phyloP scores from a whole-genome alignment of 2,797 vertebrate species.

The Pseudomugil gertrudae region DNA sequence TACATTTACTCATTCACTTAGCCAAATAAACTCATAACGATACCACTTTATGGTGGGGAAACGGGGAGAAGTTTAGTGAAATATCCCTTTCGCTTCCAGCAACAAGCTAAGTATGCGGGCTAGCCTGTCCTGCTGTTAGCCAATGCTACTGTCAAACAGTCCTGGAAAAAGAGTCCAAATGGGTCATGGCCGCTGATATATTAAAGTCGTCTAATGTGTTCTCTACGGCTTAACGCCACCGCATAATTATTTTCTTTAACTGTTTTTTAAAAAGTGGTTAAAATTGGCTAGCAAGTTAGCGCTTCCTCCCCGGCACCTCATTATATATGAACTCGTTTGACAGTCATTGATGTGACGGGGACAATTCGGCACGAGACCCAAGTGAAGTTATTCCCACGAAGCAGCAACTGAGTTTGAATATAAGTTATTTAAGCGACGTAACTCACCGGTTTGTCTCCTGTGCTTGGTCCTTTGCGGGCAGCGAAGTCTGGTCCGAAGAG shows the following conservation, averaged over 20 bases:
- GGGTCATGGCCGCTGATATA: background rate
- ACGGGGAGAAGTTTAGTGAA: background rate
- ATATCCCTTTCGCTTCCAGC: slow-evolving; percentile 25
- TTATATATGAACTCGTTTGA: slow-evolving; percentile 66
- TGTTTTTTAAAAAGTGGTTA: slow-evolving; percentile 17
- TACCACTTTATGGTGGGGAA: background rate
- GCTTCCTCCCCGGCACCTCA: slow-evolving; percentile 61
- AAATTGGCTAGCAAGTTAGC: slow-evolving; percentile 52
- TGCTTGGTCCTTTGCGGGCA: slow-evolving; percentile 1
- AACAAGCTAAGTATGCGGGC: slow-evolving; percentile 45
- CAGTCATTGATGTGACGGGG: slow-evolving; percentile 53
- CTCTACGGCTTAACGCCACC: background rate
- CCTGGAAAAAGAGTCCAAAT: background rate
- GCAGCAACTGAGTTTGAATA: background rate
- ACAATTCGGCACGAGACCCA: slow-evolving; percentile 35
- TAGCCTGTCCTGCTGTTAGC: slow-evolving; percentile 45
- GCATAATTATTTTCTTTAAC: background rate
- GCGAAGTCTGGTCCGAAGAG: slow-evolving; percentile 23
- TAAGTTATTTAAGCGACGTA: slow-evolving; percentile 22
- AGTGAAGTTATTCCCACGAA: background rate
- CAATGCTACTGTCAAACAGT: slow-evolving; percentile 14
- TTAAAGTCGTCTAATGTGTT: background rate
- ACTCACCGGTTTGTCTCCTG: slow-evolving; percentile 56
- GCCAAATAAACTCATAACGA: background rate
- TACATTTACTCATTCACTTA: accelerated